A percentile compares a stretch with the other conserved stretches of the same genome.
Evolutionary conservation across 2,797 vertebrate species (phyloP).

Genomic region (Sebastes nivosus): DNA sequence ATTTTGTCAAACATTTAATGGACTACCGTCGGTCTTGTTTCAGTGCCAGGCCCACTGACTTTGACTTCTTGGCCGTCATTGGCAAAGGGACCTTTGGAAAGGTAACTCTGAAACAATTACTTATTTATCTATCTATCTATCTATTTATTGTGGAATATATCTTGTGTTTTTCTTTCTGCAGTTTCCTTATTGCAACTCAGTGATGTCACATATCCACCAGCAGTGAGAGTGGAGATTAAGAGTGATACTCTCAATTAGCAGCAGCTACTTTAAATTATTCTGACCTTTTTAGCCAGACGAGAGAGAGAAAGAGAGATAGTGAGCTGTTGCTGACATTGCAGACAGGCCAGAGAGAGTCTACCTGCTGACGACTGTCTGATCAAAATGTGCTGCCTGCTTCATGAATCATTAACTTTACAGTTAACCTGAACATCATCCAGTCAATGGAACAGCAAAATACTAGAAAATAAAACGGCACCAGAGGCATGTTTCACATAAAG

Average conservation of each 20-base stretch:
- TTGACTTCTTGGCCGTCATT: slow-evolving; percentile 97
- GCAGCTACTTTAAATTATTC: not conserved
- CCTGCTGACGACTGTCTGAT: slow-evolving; percentile 42
- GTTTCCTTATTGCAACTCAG: slow-evolving; percentile 3
- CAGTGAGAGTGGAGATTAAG: not conserved
- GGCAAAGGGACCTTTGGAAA: slow-evolving; percentile 99
- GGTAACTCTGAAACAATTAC: slow-evolving; percentile 75
- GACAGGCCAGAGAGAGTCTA: slow-evolving; percentile 7
- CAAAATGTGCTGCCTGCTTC: slow-evolving; percentile 37
- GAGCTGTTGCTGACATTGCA: slow-evolving; percentile 24
- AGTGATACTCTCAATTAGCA: not conserved
- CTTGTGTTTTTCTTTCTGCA: not conserved
- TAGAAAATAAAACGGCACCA: not conserved
- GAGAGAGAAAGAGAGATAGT: not conserved
- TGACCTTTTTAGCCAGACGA: slow-evolving; percentile 20
- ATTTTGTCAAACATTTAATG: not conserved
- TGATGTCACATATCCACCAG: not conserved
- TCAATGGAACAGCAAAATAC: not conserved
- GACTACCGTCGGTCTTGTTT: slow-evolving; percentile 31
- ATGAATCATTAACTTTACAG: slow-evolving; percentile 76
- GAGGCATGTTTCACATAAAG: not conserved
- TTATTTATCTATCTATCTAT: slow-evolving; percentile 1
- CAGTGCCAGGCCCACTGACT: slow-evolving; percentile 97
- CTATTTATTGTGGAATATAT: not conserved
- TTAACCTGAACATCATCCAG: slow-evolving; percentile 29